These are phyloP conservation scores for Acropora yongei DNA, from an alignment of 64 coral and sea anemone species.

Conservation along the genomic window DNA sequence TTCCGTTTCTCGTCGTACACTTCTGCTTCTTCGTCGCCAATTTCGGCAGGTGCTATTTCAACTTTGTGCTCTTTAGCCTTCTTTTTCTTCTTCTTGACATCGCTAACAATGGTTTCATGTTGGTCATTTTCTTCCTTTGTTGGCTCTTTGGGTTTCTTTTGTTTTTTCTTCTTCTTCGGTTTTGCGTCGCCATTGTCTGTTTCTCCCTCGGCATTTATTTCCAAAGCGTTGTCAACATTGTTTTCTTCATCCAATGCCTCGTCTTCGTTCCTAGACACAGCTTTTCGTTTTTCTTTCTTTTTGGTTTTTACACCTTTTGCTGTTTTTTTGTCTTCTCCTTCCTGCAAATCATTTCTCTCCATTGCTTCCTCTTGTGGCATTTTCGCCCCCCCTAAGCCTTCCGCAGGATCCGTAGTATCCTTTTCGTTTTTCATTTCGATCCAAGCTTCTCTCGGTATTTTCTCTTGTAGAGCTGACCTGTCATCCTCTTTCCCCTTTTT, in stretches of 20 bases:
- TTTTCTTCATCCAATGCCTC: background rate
- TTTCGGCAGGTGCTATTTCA: background rate
- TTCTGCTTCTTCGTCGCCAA: background rate
- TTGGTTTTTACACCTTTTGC: background rate
- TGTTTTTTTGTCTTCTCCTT: slow-evolving; percentile 1
- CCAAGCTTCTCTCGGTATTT: slow-evolving; percentile 9
- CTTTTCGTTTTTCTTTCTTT: slow-evolving; percentile 29
- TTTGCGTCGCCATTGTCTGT: no score
- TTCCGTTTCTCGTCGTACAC: background rate
- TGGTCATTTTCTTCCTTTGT: no score
- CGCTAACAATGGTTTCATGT: background rate
- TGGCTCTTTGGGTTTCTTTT: no score
- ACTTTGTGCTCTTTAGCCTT: background rate
- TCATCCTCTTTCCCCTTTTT: slow-evolving; percentile 1
- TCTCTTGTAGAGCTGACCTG: background rate
- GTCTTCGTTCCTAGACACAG: background rate
- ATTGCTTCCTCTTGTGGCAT: background rate
- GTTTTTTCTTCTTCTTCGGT: no score
- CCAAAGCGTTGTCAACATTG: background rate
- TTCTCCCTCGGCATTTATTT: background rate
- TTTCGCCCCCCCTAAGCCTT: background rate
- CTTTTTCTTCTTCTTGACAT: background rate
- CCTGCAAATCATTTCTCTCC: background rate
- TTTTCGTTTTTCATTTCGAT: background rate
- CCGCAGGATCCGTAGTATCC: background rate